phyloP scores from a whole-genome alignment of 2,113 vertebrate genomes.

The Ardeotis arabs region DNA sequence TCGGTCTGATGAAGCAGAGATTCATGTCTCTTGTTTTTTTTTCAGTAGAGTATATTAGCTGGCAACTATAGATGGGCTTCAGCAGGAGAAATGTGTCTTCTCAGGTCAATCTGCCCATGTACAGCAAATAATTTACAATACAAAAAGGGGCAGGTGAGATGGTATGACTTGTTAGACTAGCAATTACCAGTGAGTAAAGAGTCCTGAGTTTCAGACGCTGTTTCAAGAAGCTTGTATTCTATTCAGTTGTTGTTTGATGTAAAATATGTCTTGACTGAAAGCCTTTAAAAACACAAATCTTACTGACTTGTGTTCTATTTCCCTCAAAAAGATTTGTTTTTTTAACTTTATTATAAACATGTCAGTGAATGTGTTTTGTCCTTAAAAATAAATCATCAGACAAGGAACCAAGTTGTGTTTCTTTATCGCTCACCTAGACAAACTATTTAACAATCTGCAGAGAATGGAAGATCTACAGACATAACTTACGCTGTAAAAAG shows the following conservation, averaged over 20 bases:
- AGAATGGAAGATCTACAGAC: neutral
- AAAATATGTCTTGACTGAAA: neutral
- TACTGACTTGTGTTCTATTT: neutral
- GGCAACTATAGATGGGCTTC: neutral
- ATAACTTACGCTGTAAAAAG: neutral
- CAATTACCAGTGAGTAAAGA: neutral
- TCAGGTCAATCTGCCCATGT: neutral
- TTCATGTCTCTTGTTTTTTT: neutral
- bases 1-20: neutral
- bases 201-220: neutral
- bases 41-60: neutral
- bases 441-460: neutral
- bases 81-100: neutral
- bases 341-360: neutral
- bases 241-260: neutral
- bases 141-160: neutral
- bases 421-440: accelerated
- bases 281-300: neutral
- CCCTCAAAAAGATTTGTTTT: neutral
- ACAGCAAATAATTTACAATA: neutral
- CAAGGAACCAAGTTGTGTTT: neutral
- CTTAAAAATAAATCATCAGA: neutral
- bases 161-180: neutral
- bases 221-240: neutral
- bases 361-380: neutral